phyloP scores from a whole-genome alignment of 2,113 vertebrate species.

The Vicugna pacos region DNA sequence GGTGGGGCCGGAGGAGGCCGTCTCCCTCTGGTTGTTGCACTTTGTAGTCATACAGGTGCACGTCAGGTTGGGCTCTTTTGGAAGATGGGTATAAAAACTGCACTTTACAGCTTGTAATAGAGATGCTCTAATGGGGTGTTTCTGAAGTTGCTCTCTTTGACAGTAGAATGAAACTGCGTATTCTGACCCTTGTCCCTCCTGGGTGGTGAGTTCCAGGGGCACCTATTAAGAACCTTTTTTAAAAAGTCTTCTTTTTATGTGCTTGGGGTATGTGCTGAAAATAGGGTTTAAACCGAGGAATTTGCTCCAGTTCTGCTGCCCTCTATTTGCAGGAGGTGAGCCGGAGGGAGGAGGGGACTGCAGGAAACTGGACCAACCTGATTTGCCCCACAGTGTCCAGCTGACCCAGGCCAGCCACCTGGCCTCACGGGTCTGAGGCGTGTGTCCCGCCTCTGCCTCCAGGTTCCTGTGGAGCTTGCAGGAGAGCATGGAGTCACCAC shows the following conservation, averaged over 20 bases:
- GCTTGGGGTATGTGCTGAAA: neutral
- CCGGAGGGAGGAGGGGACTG: neutral
- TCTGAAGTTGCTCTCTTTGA: neutral
- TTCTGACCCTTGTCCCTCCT: neutral
- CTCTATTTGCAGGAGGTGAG: neutral
- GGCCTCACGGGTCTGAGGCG: neutral
- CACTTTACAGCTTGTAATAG: neutral
- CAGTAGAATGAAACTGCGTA: neutral
- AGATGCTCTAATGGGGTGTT: neutral
- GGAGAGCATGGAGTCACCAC: fast-evolving
- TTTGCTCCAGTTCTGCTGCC: neutral
- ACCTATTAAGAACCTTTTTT: neutral
- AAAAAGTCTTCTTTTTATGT: neutral
- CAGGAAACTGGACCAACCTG: neutral
- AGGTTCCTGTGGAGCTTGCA: neutral
- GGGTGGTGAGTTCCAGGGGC: neutral
- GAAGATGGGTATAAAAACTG: neutral
- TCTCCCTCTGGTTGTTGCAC: neutral
- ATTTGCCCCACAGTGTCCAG: neutral
- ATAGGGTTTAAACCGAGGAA: neutral
- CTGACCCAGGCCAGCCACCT: fast-evolving
- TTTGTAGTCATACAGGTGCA: neutral
- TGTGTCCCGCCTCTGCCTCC: no score
- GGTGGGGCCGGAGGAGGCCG: fast-evolving
- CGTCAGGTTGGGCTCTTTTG: neutral